These are phyloP conservation scores for Zaprionus tsacasi DNA, from an alignment of 1,140 invertebrate species.

Conservation along the genomic window DNA sequence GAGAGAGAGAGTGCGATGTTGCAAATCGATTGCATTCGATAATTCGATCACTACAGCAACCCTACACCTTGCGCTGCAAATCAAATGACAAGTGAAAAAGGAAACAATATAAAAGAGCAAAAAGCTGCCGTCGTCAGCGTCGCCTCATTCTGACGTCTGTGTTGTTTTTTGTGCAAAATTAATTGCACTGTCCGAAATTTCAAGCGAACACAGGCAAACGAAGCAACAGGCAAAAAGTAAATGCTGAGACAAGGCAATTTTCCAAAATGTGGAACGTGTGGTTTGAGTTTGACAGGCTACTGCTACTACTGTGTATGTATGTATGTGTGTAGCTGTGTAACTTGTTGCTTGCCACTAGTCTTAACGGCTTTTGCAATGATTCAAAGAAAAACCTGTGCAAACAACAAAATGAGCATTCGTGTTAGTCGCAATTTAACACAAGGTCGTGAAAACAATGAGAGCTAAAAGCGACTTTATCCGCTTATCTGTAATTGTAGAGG, in stretches of 20 bases:
- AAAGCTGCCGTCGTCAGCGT: slow-evolving; percentile 63
- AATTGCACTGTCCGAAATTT: slow-evolving; percentile 47
- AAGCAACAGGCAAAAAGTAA: slow-evolving; percentile 30
- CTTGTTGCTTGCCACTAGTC: slow-evolving; percentile 57
- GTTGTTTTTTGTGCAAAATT: slow-evolving; percentile 50
- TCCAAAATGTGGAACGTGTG: slow-evolving; percentile 23
- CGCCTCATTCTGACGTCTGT: slow-evolving; percentile 57
- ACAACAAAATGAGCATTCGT: slow-evolving; percentile 49
- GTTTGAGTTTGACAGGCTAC: slow-evolving; percentile 48
- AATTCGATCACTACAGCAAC: slow-evolving; percentile 18
- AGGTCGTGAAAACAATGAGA: slow-evolving; percentile 68
- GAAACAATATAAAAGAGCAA: slow-evolving; percentile 35
- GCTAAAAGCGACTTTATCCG: slow-evolving; percentile 56
- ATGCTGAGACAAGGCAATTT: slow-evolving; percentile 52
- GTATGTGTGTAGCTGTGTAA: slow-evolving; percentile 14
- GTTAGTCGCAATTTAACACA: slow-evolving; percentile 67
- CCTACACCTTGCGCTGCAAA: slow-evolving; percentile 26
- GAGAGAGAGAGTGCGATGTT: slow-evolving; percentile 15
- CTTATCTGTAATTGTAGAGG: slow-evolving; percentile 72
- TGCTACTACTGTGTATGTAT: slow-evolving; percentile 25
- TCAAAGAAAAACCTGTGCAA: slow-evolving; percentile 23
- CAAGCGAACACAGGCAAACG: slow-evolving; percentile 42
- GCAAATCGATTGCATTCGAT: slow-evolving; percentile 46
- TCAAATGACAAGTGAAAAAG: slow-evolving; percentile 17
- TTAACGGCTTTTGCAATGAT: slow-evolving; percentile 23